Conservation (phyloP, 2,797 vertebrate genomes). For the Enteromius viviparus region DNA sequence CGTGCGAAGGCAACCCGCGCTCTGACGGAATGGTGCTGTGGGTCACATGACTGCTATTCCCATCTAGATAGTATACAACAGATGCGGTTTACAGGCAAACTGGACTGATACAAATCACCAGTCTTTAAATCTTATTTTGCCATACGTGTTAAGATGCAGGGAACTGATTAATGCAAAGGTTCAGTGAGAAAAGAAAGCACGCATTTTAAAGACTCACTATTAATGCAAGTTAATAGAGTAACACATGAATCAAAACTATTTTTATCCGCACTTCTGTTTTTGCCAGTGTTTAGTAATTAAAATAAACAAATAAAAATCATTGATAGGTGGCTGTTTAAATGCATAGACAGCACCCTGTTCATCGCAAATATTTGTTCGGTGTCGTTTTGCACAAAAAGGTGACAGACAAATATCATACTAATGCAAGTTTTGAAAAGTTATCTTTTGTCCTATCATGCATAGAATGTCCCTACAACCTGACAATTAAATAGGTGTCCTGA, state of each 20-base stretch:
- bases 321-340: background rate
- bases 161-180: background rate
- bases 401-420: background rate
- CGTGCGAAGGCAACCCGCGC: constrained; percentile 55
- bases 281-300: no score
- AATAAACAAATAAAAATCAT: background rate
- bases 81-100: constrained; percentile 34
- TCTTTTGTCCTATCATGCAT: background rate
- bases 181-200: background rate
- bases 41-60: constrained; percentile 57
- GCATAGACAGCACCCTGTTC: background rate
- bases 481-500: background rate
- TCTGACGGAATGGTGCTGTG: constrained; percentile 52
- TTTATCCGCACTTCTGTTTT: background rate
- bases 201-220: background rate
- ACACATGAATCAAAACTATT: background rate
- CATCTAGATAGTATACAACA: constrained; percentile 47
- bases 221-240: background rate
- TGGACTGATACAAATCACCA: background rate
- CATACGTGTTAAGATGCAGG: background rate
- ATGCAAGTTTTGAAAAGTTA: background rate
- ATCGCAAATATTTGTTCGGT: background rate
- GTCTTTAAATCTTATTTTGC: background rate
- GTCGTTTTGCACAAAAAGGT: background rate
- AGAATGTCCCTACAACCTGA: background rate